These are phyloP conservation scores for Aphidoletes aphidimyza DNA, from an alignment of 2,888 invertebrate species.

Conservation along the genomic window DNA sequence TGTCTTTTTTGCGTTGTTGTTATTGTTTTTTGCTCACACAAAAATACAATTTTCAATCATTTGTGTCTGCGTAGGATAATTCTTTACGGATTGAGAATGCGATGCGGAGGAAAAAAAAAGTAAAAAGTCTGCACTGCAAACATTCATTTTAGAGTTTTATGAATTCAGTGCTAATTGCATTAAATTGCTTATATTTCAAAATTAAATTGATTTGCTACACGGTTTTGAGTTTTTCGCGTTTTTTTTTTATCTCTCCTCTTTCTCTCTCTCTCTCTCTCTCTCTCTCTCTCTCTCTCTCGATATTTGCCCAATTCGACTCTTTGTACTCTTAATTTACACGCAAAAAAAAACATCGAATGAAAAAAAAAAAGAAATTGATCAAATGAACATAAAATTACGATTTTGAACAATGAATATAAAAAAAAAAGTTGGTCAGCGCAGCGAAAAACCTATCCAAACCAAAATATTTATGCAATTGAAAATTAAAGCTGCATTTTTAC, in stretches of 20 bases:
- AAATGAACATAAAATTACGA: constrained; percentile 42
- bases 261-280: no score
- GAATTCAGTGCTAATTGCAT: constrained; percentile 43
- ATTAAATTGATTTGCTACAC: constrained; percentile 28
- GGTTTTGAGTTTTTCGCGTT: neutral
- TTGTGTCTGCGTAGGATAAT: neutral
- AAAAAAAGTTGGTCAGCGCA: neutral
- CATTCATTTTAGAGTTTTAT: constrained; percentile 41
- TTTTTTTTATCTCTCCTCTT: neutral
- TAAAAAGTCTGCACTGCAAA: neutral
- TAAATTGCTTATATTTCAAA: constrained; percentile 48
- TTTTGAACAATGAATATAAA: neutral
- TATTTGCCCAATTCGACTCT: neutral
- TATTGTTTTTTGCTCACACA: neutral
- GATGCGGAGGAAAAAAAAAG: neutral
- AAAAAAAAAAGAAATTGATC: neutral
- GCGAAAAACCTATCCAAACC: neutral
- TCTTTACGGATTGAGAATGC: neutral
- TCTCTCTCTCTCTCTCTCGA: neutral
- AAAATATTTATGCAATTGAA: constrained; percentile 43
- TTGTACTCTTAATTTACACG: constrained; percentile 16
- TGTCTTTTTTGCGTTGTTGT: neutral
- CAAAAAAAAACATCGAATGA: neutral
- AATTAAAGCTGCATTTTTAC: constrained; percentile 38
- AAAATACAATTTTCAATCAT: neutral